Conservation (phyloP, 64 coral and sea anemone species). For the Exaiptasia diaphana region DNA sequence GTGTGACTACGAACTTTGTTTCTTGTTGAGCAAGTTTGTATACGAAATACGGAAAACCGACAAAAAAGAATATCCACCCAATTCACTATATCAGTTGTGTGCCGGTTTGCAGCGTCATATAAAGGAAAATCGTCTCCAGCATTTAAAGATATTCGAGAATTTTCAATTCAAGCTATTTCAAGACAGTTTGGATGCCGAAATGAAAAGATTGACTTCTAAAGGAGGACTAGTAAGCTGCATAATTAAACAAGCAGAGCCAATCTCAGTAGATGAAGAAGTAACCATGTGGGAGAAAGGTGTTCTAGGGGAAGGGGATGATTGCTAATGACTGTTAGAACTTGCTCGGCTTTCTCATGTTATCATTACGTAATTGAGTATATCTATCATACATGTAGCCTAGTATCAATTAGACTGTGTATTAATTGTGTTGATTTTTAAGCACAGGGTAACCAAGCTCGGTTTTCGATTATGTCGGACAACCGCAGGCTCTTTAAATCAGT, state of each 20-base stretch:
- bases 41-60: conserved; percentile 17
- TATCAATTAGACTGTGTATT: too few species aligned
- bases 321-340: too few species aligned
- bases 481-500: too few species aligned
- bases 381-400: too few species aligned
- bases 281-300: conserved; percentile 34
- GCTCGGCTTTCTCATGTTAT: too few species aligned
- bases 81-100: conserved; percentile 15
- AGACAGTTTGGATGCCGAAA: conserved; percentile 33
- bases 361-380: too few species aligned
- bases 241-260: conserved; percentile 36
- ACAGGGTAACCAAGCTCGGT: too few species aligned
- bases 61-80: conserved; percentile 11
- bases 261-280: conserved; percentile 29
- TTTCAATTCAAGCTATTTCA: conserved; percentile 30
- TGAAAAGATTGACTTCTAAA: conserved; percentile 26
- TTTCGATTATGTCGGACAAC: too few species aligned
- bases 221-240: background rate
- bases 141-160: conserved; percentile 26
- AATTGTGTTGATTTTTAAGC: too few species aligned
- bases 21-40: conserved; percentile 24
- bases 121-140: conserved; percentile 6
- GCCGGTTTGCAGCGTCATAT: conserved; percentile 14
- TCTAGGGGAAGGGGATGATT: conserved; percentile 20
- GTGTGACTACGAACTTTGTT: conserved; percentile 20